phyloP scores from a whole-genome alignment of 2,888 invertebrate genomes.

The Coleophora deauratella region DNA sequence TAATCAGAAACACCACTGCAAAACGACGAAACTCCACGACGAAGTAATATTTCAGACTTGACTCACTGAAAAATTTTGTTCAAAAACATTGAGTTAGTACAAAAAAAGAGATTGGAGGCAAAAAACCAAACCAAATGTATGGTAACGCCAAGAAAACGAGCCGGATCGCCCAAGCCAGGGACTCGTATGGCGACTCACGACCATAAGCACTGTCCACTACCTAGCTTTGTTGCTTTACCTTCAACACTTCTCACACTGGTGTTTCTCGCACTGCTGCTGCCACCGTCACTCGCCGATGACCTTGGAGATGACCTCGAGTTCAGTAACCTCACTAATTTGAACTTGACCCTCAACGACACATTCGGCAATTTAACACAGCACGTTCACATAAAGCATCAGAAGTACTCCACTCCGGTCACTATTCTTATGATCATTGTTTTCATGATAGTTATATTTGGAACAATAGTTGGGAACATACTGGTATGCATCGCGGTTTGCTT shows the following conservation, averaged over 20 bases:
- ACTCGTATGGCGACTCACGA: slow-evolving; percentile 71
- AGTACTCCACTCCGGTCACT: slow-evolving; percentile 63
- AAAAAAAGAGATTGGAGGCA: slow-evolving; percentile 5
- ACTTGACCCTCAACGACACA: slow-evolving; percentile 51
- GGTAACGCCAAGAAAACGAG: slow-evolving; percentile 52
- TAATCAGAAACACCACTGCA: slow-evolving; percentile 50
- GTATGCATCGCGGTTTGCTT: slow-evolving; percentile 97
- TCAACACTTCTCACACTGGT: slow-evolving; percentile 67
- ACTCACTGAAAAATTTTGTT: slow-evolving; percentile 23
- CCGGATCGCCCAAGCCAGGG: slow-evolving; percentile 56
- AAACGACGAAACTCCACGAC: slow-evolving; percentile 51
- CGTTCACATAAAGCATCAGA: slow-evolving; percentile 52
- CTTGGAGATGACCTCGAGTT: slow-evolving; percentile 34
- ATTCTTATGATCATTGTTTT: slow-evolving; percentile 83
- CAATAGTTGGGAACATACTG: slow-evolving; percentile 90
- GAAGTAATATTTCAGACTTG: slow-evolving; percentile 61
- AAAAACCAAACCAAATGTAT: slow-evolving; percentile 59
- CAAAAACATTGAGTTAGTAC: slow-evolving; percentile 9
- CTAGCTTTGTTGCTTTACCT: slow-evolving; percentile 73
- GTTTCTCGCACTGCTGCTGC: slow-evolving; percentile 46
- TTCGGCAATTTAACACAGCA: slow-evolving; percentile 39
- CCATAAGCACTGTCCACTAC: slow-evolving; percentile 63
- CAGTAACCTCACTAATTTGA: slow-evolving; percentile 38
- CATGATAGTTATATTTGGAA: slow-evolving; percentile 83
- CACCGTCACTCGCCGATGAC: slow-evolving; percentile 40